These are phyloP conservation scores for Python bivittatus DNA, from an alignment of 2,113 vertebrate genomes.

Conservation along the genomic window DNA sequence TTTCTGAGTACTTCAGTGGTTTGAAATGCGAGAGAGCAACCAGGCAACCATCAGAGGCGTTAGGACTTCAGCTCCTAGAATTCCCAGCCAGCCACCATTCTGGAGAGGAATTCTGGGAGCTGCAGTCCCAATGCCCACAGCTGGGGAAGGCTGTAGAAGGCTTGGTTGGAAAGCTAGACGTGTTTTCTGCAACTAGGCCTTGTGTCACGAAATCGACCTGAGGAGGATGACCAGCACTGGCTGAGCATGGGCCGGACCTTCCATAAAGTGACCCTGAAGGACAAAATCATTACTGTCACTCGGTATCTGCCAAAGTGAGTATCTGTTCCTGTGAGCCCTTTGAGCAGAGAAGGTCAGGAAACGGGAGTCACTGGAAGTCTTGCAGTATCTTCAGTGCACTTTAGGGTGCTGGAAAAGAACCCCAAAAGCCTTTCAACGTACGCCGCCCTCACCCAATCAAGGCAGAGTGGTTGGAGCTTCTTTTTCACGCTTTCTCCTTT, in stretches of 20 bases:
- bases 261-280: slow-evolving; percentile 94
- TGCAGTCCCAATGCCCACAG: too few relatives aligned
- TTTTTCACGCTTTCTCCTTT: too few relatives aligned
- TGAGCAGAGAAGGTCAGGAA: neutral
- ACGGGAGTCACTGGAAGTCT: neutral
- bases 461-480: too few relatives aligned
- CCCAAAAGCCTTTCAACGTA: neutral
- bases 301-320: slow-evolving; percentile 97
- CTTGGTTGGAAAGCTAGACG: neutral
- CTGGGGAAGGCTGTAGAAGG: too few relatives aligned
- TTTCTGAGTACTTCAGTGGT: neutral
- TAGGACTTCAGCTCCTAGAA: too few relatives aligned
- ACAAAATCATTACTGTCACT: slow-evolving; percentile 97
- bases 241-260: slow-evolving; percentile 98
- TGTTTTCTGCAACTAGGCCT: slow-evolving; percentile 76
- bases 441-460: too few relatives aligned
- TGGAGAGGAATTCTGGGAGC: too few relatives aligned
- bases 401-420: neutral
- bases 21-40: neutral
- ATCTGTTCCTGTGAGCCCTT: neutral
- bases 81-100: too few relatives aligned
- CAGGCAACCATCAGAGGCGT: neutral
- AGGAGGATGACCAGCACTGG: slow-evolving; percentile 94
- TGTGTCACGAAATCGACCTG: slow-evolving; percentile 86
- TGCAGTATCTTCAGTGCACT: neutral